Evolutionary conservation across 2,888 invertebrate species (phyloP), one percentile per base, ranked within the genome.

Genomic region (Trichogramma dendrolimi): DNA sequence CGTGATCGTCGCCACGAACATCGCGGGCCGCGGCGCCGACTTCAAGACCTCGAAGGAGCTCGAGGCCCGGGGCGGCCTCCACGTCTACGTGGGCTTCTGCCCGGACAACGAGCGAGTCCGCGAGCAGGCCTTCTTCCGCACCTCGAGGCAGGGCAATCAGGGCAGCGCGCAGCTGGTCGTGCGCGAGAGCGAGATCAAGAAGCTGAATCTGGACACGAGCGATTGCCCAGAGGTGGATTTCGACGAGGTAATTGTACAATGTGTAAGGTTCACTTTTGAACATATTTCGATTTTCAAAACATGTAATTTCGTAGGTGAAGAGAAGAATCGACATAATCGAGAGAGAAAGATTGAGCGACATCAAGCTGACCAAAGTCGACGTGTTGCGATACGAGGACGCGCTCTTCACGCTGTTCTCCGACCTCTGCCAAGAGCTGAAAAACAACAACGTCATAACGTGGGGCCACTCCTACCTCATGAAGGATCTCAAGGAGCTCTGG

Each of bases 401-500:
- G 1, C 43, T 65, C 0, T 65, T 65, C 49, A 51, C 47, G 2
- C 14, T 65, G 8, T 65, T 65, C 7, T 65, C 65, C 8, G 58
- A 65, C 44, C 43, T 63, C 6, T 65, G 65, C 7, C 65, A 65
- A 48, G 65, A 65, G 8, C n/a, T 65, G 6, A 65, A 65, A n/a
- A 65, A 65, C 51, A 59, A 42, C 27, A 65, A 65, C 4, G 65
- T 65, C 2, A 61, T 65, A 41, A 65, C 65, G 2, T 65, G 65
- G 65, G 65, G 65, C 7, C 65, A 65, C 27, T 65, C 65, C 10
- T 65, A 63, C 42, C 14, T 62, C 44, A 65, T 65, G 65, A 65
- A 65, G 43, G 65, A 65, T 39, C 56, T 65, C 4, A 63, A 61
- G 41, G 65, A 65, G 10, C 63, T 41, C 7, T 65, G 65, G 65